These are phyloP conservation scores for Mylabris phalerata DNA, from an alignment of 1,140 invertebrate species.

Conservation along the genomic window DNA sequence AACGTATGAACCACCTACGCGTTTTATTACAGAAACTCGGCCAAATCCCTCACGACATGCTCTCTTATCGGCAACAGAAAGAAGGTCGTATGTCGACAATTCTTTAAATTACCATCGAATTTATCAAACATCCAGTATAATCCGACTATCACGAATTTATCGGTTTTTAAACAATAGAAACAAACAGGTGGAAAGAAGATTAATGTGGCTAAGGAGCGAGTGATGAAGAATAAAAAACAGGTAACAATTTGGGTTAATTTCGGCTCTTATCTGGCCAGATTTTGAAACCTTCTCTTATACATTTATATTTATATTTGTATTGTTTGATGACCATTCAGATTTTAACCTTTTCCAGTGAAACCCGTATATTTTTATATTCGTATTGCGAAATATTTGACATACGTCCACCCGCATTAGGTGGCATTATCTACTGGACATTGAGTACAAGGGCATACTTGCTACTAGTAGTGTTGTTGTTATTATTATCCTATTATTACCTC, in stretches of 20 bases:
- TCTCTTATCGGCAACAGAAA: background rate
- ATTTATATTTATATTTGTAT: conserved; percentile 1
- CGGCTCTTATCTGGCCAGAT: conserved; percentile 1
- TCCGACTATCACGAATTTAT: conserved; percentile 5
- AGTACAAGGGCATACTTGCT: conserved; percentile 6
- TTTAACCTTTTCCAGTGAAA: conserved; percentile 1
- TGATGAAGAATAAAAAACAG: too few species aligned
- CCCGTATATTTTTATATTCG: background rate
- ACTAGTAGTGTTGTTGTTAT: background rate
- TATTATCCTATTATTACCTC: conserved; percentile 10
- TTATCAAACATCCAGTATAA: background rate
- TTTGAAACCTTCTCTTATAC: background rate
- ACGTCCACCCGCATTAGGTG: conserved; percentile 15
- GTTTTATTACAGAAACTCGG: background rate
- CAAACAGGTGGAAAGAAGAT: too few species aligned
- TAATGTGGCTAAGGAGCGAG: too few species aligned
- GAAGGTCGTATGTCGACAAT: background rate
- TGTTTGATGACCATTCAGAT: conserved; percentile 1
- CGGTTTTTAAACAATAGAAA: background rate
- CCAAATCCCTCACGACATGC: conserved; percentile 3
- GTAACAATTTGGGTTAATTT: conserved; percentile 1
- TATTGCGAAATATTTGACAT: conserved; percentile 1
- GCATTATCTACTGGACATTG: conserved; percentile 11
- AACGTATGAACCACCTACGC: background rate
- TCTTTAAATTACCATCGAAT: background rate